Conservation (phyloP, 2,888 invertebrate genomes). For the Tenthredo scrophulariae region DNA sequence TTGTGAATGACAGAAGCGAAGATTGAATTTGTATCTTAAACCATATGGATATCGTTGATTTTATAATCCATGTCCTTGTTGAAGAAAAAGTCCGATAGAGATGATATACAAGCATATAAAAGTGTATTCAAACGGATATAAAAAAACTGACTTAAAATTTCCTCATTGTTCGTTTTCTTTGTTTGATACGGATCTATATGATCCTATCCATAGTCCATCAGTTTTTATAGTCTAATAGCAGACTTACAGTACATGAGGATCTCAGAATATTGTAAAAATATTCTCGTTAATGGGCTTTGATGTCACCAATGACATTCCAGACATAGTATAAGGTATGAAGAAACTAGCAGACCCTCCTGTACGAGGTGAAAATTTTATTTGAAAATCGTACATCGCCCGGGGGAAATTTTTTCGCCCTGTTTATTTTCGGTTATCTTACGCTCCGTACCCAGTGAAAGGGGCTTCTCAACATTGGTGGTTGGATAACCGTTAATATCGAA, state of each 20-base stretch:
- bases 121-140: neutral
- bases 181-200: neutral
- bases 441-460: conserved; percentile 12
- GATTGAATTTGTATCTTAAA: neutral
- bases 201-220: neutral
- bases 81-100: neutral
- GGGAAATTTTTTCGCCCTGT: conserved; percentile 23
- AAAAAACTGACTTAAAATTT: neutral
- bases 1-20: neutral
- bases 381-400: conserved; percentile 5
- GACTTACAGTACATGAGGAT: neutral
- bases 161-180: neutral
- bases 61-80: neutral
- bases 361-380: conserved; percentile 7
- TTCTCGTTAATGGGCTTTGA: neutral
- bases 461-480: neutral
- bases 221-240: neutral
- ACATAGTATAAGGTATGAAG: neutral
- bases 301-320: neutral
- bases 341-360: neutral
- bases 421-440: neutral
- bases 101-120: neutral
- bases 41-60: neutral
- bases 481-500: neutral
- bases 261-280: neutral